Base-by-base conservation (phyloP, 2,888 invertebrate species). In the Diarsia brunnea region DNA sequence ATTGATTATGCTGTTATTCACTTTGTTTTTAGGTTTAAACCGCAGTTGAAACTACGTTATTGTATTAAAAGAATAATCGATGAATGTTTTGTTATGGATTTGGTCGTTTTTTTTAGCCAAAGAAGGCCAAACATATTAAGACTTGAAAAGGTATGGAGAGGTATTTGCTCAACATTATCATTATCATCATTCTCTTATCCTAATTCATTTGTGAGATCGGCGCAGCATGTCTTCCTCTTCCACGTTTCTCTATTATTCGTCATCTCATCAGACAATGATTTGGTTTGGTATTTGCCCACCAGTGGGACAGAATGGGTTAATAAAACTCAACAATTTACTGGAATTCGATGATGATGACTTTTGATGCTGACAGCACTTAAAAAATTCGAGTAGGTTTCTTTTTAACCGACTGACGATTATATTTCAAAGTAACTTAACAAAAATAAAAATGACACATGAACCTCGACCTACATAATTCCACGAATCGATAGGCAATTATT, bases 401-500 rank as follows among this genome's bases (percentile, higher is more conserved):
- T 61, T 38, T 38, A 38, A n/a, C 31, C 21, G 21, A 60, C 12
- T 12, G 16, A 65, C 19, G 45, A 65, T 47, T 19, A n/a, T 14
- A 8, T 19, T 21, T 49, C 47, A 45, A 27, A 47, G 10, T 4
- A 12, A 49, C 0, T 1, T 19, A 31, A 10, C 31, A 19, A 19
- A n/a, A 49, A 31, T 10, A 31, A 21, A 58, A 31, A 12, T 24
- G 49, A 38, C 60, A 55, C 16, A n/a, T 5, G 38, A 21, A 75
- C 58, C n/a, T 71, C 43, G 65, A 70, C 82, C 85, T 73, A 70
- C 81, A 81, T 73, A 71, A 58, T 71, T 83, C 49, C 10, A 19
- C 27, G 5, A 84, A 83, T 81, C 82, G 70, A 84, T 81, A 78
- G 12, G 5, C 8, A 61, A 51, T 66, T 79, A 73, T 53, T 64